phyloP scores from a whole-genome alignment of 2,797 vertebrate genomes.

The Australoheros facetus region DNA sequence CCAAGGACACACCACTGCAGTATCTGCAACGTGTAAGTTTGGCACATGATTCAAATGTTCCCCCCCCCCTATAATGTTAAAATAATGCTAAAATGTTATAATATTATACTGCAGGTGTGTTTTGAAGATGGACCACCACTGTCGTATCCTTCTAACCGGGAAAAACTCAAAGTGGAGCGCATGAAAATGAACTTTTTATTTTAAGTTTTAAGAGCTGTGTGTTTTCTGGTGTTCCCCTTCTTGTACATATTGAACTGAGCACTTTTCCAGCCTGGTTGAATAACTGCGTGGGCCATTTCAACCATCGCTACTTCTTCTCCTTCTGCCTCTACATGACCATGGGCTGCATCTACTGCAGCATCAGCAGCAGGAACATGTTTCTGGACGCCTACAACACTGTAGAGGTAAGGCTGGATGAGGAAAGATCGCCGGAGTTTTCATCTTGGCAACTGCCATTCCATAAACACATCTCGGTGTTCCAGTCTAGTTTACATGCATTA shows the following conservation, averaged over 20 bases:
- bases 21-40: conserved; percentile 90
- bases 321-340: conserved; percentile 98
- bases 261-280: conserved; percentile 91
- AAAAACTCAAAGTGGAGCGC: not conserved
- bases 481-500: not conserved
- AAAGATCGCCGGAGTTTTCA: not conserved
- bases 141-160: conserved; percentile 91
- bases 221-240: not conserved
- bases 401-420: conserved; percentile 84
- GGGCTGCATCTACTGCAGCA: conserved; percentile 96
- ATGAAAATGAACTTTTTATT: not conserved
- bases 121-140: conserved; percentile 99
- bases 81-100: not conserved
- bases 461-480: not conserved
- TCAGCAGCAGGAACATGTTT: conserved; percentile 91
- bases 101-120: conserved; percentile 84
- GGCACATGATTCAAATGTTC: rapidly evolving
- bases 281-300: conserved; percentile 97
- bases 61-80: too few relatives aligned
- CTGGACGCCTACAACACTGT: conserved; percentile 90
- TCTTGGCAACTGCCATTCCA: not conserved
- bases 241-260: conserved; percentile 76
- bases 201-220: not conserved
- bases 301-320: conserved; percentile 98
- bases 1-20: conserved; percentile 97